Percentiles rank a stretch among this genome's conserved stretches.
phyloP scores from a whole-genome alignment of 2,797 vertebrate species.

The Tokudaia tokunoshimensis region DNA sequence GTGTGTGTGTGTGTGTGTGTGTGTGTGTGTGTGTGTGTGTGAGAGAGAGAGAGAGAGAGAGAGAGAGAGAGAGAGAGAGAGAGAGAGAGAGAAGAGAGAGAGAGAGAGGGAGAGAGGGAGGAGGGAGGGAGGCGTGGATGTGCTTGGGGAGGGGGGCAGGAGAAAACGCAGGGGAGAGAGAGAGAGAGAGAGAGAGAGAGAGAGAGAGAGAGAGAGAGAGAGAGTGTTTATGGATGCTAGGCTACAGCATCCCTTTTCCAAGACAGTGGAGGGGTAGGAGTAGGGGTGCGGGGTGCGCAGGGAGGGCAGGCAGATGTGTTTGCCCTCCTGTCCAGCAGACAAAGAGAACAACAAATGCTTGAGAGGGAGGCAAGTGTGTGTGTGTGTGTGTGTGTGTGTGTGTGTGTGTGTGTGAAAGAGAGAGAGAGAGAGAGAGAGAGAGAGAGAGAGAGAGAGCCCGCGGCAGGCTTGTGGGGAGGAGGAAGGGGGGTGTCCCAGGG shows the following conservation, averaged over 20 bases:
- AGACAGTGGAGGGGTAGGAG: constrained; percentile 64
- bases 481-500: constrained; percentile 54
- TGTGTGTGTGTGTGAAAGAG: neutral
- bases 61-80: too few relatives aligned
- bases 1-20: neutral
- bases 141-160: constrained; percentile 76
- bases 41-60: too few relatives aligned
- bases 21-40: neutral
- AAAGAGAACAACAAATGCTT: constrained; percentile 84
- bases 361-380: constrained; percentile 63
- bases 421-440: neutral
- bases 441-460: neutral
- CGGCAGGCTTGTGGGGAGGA: constrained; percentile 3
- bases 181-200: constrained; percentile 35
- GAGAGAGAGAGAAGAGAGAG: too few relatives aligned
- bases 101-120: too few relatives aligned
- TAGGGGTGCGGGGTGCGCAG: constrained; percentile 8
- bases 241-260: constrained; percentile 71
- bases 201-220: neutral
- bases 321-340: constrained; percentile 84
- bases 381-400: neutral
- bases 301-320: constrained; percentile 69
- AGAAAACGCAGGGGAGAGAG: constrained; percentile 43
- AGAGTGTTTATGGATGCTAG: constrained; percentile 16
- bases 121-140: constrained; percentile 55